A percentile compares a stretch with the other conserved stretches of the same genome.
Evolutionary conservation across 1,140 invertebrate genomes (phyloP).

Genomic region (Polypedilum vanderplanki): DNA sequence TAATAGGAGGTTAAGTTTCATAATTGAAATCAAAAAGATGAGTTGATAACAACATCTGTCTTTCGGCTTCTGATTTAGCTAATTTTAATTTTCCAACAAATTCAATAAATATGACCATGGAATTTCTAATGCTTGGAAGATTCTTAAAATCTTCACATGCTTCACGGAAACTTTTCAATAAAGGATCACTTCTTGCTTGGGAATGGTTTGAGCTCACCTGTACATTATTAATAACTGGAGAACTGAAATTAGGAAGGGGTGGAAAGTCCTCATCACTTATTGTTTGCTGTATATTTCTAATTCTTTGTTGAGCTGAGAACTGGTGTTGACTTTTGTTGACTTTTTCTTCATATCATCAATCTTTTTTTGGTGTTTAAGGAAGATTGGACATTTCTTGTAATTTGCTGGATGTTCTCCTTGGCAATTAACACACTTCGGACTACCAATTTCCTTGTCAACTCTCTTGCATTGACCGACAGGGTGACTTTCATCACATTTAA

Average conservation of each 20-base stretch:
- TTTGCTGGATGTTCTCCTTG: neutral
- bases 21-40: neutral
- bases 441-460: neutral
- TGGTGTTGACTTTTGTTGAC: neutral
- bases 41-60: neutral
- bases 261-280: neutral
- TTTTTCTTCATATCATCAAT: too few relatives aligned
- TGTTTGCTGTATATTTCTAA: neutral
- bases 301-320: neutral
- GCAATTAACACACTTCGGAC: neutral
- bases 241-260: too few relatives aligned
- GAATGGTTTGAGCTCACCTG: neutral
- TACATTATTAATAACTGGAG: too few relatives aligned
- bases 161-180: too few relatives aligned
- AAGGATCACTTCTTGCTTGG: too few relatives aligned
- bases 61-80: neutral
- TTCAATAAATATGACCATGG: too few relatives aligned
- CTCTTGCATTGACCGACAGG: neutral
- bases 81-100: too few relatives aligned
- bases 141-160: too few relatives aligned
- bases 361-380: neutral
- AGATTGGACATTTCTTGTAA: neutral
- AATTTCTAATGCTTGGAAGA: too few relatives aligned
- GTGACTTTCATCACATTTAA: neutral
- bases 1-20: too few relatives aligned